Percentiles rank a stretch among this genome's conserved stretches.
phyloP scores from a whole-genome alignment of 2,888 invertebrate species.

The Hesperia comma region DNA sequence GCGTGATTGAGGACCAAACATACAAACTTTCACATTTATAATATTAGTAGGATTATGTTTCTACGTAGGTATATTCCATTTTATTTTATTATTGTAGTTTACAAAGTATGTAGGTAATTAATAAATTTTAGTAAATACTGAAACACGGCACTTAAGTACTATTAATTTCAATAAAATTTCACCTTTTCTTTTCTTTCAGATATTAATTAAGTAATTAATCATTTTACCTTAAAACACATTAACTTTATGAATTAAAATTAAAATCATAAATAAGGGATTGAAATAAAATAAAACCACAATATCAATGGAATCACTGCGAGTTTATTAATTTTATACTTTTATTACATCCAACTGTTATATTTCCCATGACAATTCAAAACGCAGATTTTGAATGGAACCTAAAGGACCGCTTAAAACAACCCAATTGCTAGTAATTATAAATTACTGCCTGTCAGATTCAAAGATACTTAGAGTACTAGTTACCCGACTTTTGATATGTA shows the following conservation, averaged over 20 bases:
- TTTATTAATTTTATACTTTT: constrained; percentile 79
- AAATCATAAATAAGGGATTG: neutral
- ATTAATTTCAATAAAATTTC: no score
- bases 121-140: no score
- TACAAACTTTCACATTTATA: no score
- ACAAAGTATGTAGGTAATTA: no score
- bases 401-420: constrained; percentile 60
- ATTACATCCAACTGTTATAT: constrained; percentile 79
- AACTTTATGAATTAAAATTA: neutral
- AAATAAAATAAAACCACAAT: constrained; percentile 62
- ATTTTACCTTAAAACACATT: no score
- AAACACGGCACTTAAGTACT: no score
- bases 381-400: constrained; percentile 62
- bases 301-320: constrained; percentile 84
- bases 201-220: no score
- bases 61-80: no score
- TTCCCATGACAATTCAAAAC: constrained; percentile 69
- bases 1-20: no score
- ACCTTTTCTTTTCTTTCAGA: no score
- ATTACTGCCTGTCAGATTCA: constrained; percentile 66
- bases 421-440: constrained; percentile 50
- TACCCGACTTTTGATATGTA: constrained; percentile 78
- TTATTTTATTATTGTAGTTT: no score
- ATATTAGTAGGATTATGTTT: no score
- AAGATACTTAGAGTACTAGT: constrained; percentile 83